phyloP scores from a whole-genome alignment of 2,113 vertebrate species.

The Ctenodactylus gundi region DNA sequence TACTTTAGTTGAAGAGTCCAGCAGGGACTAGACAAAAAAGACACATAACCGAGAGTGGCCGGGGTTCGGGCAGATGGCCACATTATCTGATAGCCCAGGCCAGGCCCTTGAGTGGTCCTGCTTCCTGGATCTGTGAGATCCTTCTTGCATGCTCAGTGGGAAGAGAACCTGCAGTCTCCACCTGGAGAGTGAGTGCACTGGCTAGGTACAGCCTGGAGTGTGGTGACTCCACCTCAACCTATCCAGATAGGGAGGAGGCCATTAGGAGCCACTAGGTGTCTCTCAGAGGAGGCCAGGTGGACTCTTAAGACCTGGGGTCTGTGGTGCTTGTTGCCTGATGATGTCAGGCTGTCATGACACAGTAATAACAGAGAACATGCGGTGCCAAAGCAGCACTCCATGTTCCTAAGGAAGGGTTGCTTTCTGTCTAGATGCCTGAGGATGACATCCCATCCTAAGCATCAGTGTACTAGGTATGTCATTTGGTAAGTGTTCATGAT shows the following conservation, averaged over 20 bases:
- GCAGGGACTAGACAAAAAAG: neutral
- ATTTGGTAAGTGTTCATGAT: neutral
- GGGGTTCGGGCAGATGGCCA: neutral
- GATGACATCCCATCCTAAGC: neutral
- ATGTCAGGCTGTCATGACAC: constrained; percentile 85
- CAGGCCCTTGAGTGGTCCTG: neutral
- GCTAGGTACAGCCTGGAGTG: constrained; percentile 37
- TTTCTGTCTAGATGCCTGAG: neutral
- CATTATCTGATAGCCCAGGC: neutral
- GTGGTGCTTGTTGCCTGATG: constrained; percentile 92
- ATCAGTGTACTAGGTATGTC: neutral
- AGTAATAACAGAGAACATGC: constrained; percentile 81
- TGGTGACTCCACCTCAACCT: constrained; percentile 74
- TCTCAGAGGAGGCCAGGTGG: constrained; percentile 79
- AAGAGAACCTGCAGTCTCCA: neutral
- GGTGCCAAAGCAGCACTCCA: constrained; percentile 87
- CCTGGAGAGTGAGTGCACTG: neutral
- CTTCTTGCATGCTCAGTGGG: neutral
- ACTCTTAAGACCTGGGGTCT: constrained; percentile 86
- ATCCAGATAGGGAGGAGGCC: constrained; percentile 81
- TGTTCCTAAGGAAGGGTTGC: neutral
- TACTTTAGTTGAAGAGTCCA: neutral
- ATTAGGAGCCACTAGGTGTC: constrained; percentile 79
- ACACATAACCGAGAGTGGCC: neutral
- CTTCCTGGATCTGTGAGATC: neutral